A percentile compares a stretch with the other conserved stretches of the same genome.
Evolutionary conservation across 1,140 invertebrate genomes (phyloP).

Genomic region (Hydropsyche tenuis): DNA sequence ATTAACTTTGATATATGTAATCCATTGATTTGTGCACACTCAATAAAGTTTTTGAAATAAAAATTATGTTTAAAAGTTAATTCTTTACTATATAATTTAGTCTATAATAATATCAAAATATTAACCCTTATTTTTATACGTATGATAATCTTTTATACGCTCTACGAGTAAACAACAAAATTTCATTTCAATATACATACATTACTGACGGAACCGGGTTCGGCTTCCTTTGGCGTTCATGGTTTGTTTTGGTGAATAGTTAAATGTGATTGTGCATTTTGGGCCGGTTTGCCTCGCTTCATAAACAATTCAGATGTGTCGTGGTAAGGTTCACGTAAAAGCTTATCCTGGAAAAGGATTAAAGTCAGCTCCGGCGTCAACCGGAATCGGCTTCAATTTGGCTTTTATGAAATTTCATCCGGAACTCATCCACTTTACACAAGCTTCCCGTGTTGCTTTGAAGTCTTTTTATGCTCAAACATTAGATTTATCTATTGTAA

Average conservation of each 20-base stretch:
- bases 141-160: too few species aligned
- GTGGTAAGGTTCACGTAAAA: background rate
- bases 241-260: background rate
- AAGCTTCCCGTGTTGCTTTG: too few species aligned
- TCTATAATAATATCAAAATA: too few species aligned
- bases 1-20: background rate
- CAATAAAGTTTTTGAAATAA: background rate
- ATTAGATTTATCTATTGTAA: background rate
- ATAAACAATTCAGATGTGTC: conserved; percentile 22
- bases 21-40: background rate
- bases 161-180: too few species aligned
- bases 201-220: background rate
- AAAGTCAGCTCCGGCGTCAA: conserved; percentile 1
- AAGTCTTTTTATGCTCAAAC: background rate
- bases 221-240: background rate
- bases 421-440: conserved; percentile 13
- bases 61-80: too few species aligned
- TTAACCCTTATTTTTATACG: too few species aligned
- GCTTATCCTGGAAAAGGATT: conserved; percentile 10
- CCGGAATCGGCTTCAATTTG: conserved; percentile 19
- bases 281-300: background rate
- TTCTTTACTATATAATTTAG: too few species aligned
- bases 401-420: conserved; percentile 22
- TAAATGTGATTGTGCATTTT: conserved; percentile 26
- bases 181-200: background rate